Evolutionary conservation across 2,113 vertebrate genomes (phyloP).

Genomic region (Thinocorus orbignyianus): DNA sequence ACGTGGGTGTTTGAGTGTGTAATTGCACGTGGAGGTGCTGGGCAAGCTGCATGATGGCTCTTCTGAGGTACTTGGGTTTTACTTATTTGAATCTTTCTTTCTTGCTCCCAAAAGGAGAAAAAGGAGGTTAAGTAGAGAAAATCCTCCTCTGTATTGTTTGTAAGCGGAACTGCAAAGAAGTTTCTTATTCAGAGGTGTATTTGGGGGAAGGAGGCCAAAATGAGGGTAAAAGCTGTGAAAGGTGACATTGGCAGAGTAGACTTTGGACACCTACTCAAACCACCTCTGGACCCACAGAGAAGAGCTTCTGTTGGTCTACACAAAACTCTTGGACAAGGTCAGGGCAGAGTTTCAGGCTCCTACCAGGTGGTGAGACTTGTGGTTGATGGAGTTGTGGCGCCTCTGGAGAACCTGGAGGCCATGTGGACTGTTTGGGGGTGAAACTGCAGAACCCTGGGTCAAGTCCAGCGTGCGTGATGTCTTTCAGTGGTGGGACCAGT

Average conservation of each 20-base stretch:
- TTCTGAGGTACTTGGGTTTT: not conserved
- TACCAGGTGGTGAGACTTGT: not conserved
- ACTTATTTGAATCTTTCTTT: not conserved
- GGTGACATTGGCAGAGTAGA: not conserved
- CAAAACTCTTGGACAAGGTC: not conserved
- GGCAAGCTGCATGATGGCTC: not conserved
- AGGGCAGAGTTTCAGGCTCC: not conserved
- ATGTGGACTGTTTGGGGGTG: accelerated
- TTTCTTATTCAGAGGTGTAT: not conserved
- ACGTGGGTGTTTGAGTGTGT: accelerated
- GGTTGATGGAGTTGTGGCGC: not conserved
- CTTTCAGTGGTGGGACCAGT: not conserved
- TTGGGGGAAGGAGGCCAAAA: not conserved
- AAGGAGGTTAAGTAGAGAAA: no score
- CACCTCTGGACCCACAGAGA: not conserved
- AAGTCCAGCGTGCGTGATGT: not conserved
- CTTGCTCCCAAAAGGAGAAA: not conserved
- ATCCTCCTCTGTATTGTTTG: not conserved
- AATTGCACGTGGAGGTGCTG: accelerated
- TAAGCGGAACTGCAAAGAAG: not conserved
- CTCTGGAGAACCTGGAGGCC: not conserved
- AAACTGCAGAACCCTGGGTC: not conserved
- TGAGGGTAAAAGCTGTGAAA: accelerated
- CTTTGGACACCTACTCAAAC: not conserved
- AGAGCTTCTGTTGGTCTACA: no score